These are phyloP conservation scores for Glaucomys volans DNA, from an alignment of 2,113 vertebrate species.

Conservation along the genomic window DNA sequence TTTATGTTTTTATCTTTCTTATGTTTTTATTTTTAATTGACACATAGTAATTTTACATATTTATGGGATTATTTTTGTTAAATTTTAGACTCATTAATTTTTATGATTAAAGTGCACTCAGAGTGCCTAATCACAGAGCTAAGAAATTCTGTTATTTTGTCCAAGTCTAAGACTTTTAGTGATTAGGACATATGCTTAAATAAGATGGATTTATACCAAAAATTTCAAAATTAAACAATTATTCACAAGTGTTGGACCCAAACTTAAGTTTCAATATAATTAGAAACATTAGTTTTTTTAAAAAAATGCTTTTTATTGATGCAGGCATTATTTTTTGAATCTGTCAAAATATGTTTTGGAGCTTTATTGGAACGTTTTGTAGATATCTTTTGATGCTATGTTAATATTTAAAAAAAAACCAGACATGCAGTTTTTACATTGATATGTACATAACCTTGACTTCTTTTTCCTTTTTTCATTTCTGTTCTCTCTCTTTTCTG, in stretches of 20 bases:
- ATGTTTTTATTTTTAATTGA: too few relatives aligned
- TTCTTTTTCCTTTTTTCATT: not conserved
- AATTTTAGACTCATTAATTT: slow-evolving; percentile 49
- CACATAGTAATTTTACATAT: too few relatives aligned
- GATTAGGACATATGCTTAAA: not conserved
- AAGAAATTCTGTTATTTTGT: not conserved
- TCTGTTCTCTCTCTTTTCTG: not conserved
- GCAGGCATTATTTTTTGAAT: not conserved
- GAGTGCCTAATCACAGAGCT: not conserved
- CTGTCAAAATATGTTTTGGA: not conserved
- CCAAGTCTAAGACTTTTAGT: not conserved
- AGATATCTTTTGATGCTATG: not conserved
- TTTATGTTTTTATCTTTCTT: too few relatives aligned
- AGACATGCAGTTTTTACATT: not conserved
- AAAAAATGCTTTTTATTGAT: not conserved
- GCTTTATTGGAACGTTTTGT: not conserved
- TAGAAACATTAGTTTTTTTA: not conserved
- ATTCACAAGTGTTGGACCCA: not conserved
- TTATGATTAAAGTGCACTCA: not conserved
- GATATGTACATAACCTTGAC: not conserved
- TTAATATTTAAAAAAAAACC: not conserved
- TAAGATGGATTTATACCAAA: not conserved
- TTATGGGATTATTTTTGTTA: slow-evolving; percentile 50
- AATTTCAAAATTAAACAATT: not conserved
- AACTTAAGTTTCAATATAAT: not conserved